phyloP scores from a whole-genome alignment of 2,797 vertebrate species.

The Gymnopithys bicolor region DNA sequence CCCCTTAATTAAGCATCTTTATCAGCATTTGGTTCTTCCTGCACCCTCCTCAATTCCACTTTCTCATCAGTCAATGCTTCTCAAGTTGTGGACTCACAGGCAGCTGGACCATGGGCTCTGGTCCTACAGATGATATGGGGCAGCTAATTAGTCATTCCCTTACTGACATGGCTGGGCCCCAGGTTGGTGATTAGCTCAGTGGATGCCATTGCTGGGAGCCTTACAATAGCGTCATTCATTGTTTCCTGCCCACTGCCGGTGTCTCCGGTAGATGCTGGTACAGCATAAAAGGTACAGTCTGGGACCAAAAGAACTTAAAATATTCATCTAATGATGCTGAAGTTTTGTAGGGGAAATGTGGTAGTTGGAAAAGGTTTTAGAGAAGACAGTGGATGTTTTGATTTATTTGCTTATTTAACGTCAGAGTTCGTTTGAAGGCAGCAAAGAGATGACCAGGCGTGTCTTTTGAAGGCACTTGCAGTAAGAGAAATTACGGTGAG shows the following conservation, averaged over 20 bases:
- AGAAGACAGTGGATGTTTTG: neutral
- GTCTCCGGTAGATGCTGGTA: neutral
- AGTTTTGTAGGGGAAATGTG: neutral
- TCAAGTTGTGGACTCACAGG: neutral
- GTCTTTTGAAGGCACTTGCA: neutral
- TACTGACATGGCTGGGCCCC: neutral
- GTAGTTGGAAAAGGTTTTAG: neutral
- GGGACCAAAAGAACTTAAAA: neutral
- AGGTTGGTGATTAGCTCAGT: neutral
- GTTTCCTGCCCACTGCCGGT: conserved; percentile 13
- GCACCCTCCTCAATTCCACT: neutral
- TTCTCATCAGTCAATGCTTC: neutral
- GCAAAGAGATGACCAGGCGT: neutral
- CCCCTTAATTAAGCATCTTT: neutral
- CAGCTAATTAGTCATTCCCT: neutral
- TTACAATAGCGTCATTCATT: conserved; percentile 51
- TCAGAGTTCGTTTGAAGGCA: conserved; percentile 9
- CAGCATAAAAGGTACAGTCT: neutral
- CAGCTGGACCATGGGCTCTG: neutral
- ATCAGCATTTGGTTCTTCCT: neutral
- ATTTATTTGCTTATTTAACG: conserved; percentile 31
- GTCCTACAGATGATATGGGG: neutral
- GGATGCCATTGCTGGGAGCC: conserved; percentile 7
- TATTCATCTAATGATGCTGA: neutral
- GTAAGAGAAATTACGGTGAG: neutral